These are phyloP conservation scores for Porites australiensis DNA, from an alignment of 64 coral and sea anemone genomes.

Conservation along the genomic window DNA sequence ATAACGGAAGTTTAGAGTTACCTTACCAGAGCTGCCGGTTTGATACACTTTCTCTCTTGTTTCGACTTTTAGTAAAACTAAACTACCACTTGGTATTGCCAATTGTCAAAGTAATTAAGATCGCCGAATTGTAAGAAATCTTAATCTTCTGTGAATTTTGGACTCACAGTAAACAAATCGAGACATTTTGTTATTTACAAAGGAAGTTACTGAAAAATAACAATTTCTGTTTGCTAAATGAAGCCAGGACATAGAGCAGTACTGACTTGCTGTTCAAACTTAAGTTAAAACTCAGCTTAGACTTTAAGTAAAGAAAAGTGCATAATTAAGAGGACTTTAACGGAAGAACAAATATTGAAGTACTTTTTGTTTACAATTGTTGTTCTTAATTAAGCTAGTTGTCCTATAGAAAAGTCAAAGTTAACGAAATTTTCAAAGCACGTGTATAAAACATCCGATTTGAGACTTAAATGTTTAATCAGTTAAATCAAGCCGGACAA, in stretches of 20 bases:
- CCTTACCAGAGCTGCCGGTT: too few species aligned
- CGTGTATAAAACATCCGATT: constrained; percentile 14
- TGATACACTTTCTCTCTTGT: too few species aligned
- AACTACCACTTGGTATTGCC: neutral
- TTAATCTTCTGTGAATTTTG: neutral
- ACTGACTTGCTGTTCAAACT: neutral
- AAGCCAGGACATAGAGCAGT: neutral
- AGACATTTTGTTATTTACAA: neutral
- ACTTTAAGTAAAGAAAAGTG: neutral
- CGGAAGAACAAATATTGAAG: constrained; percentile 33
- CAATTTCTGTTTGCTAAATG: neutral
- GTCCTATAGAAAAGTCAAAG: constrained; percentile 2
- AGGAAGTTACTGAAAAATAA: neutral
- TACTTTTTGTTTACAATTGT: neutral
- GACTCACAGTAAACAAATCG: neutral
- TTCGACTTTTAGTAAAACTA: neutral
- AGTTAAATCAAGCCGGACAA: constrained; percentile 11
- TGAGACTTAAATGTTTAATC: constrained; percentile 33
- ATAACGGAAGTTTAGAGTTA: too few species aligned
- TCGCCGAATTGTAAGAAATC: neutral
- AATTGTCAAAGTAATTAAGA: neutral
- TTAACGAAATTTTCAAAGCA: neutral
- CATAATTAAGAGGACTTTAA: constrained; percentile 38
- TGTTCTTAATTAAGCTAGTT: neutral
- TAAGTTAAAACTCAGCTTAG: neutral